These are phyloP conservation scores for Phaethornis superciliosus DNA, from an alignment of 2,113 vertebrate species.

Conservation along the genomic window DNA sequence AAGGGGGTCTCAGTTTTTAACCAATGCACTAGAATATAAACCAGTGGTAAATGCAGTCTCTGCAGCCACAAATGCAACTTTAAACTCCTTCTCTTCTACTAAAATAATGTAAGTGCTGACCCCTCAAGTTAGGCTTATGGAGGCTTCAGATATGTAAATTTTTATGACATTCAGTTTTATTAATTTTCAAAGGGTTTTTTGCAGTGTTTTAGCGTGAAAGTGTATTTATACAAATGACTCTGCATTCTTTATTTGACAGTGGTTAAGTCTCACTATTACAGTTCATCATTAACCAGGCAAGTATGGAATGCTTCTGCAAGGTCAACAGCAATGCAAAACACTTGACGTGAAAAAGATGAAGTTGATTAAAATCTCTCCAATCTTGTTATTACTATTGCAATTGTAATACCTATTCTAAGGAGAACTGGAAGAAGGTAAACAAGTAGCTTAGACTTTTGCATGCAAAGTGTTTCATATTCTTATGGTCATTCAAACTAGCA, in stretches of 20 bases:
- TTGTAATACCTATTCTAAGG: background rate
- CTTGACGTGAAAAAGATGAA: background rate
- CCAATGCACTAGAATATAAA: background rate
- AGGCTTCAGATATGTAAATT: fast-evolving
- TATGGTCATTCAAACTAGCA: background rate
- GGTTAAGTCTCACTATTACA: background rate
- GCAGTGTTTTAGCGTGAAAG: background rate
- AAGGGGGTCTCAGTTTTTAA: background rate
- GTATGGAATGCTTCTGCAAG: background rate
- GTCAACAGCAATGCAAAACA: background rate
- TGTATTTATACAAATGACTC: background rate
- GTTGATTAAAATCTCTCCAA: background rate
- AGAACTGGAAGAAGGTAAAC: background rate
- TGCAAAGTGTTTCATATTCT: background rate
- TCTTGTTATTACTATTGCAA: background rate
- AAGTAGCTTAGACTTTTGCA: background rate
- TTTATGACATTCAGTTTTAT: background rate
- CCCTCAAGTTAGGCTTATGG: background rate
- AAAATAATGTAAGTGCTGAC: background rate
- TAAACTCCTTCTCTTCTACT: background rate
- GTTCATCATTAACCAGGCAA: background rate
- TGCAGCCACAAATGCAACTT: background rate
- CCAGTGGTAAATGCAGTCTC: background rate
- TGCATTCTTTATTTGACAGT: background rate
- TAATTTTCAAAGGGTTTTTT: background rate